Evolutionary conservation across 1,140 invertebrate species (phyloP).

Genomic region (Sycobia sp.): DNA sequence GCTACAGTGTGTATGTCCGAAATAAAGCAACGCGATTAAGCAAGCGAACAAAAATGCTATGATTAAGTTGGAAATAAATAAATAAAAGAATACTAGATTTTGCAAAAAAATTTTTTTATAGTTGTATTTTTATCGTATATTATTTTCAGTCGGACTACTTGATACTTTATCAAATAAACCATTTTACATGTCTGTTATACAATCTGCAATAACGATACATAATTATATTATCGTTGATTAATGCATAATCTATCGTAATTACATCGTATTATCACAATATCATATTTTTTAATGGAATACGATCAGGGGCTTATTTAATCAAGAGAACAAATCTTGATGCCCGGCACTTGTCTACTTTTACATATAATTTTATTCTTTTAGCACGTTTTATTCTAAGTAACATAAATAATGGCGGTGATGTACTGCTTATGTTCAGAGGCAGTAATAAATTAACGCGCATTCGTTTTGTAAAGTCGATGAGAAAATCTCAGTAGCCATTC

Average conservation of each 20-base stretch:
- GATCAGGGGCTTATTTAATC: slow-evolving; percentile 39
- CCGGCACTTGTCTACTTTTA: slow-evolving; percentile 31
- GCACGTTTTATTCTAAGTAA: slow-evolving; percentile 16
- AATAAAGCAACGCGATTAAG: slow-evolving; percentile 34
- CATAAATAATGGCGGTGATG: slow-evolving; percentile 27
- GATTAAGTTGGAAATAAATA: slow-evolving; percentile 35
- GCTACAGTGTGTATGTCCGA: slow-evolving; percentile 44
- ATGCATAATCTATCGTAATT: slow-evolving; percentile 37
- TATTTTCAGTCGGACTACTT: slow-evolving; percentile 28
- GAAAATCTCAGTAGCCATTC: slow-evolving; percentile 5
- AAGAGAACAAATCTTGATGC: slow-evolving; percentile 28
- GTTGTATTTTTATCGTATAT: slow-evolving; percentile 31
- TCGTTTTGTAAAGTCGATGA: slow-evolving; percentile 14
- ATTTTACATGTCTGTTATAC: slow-evolving; percentile 35
- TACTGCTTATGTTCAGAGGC: slow-evolving; percentile 21
- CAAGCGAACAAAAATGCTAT: slow-evolving; percentile 2
- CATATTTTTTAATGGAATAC: slow-evolving; percentile 50
- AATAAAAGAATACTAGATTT: slow-evolving; percentile 47
- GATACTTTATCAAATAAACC: slow-evolving; percentile 15
- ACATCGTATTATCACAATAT: slow-evolving; percentile 54
- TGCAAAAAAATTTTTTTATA: slow-evolving; percentile 30
- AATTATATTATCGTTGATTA: slow-evolving; percentile 29
- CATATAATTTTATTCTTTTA: slow-evolving; percentile 16
- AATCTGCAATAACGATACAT: slow-evolving; percentile 31
- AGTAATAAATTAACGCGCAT: slow-evolving; percentile 30